These are phyloP conservation scores for Epicampocera succincta DNA, from an alignment of 2,888 invertebrate genomes.

Conservation along the genomic window DNA sequence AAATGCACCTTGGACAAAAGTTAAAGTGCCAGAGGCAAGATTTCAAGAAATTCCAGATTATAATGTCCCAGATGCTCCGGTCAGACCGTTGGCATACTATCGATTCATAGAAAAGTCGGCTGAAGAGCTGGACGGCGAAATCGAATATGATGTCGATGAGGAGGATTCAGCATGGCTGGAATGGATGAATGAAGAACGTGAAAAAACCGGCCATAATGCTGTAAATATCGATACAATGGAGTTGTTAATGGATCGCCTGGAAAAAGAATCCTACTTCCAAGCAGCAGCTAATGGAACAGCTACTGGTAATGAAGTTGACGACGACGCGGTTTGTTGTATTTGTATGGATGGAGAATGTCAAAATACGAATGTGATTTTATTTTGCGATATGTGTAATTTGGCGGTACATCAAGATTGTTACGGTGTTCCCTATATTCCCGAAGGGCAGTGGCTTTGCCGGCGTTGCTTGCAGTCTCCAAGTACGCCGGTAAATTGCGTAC, in stretches of 20 bases:
- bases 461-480: conserved; percentile 98
- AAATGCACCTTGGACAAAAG: conserved; percentile 80
- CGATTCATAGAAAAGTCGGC: conserved; percentile 96
- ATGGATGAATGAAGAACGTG: conserved; percentile 92
- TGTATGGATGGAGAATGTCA: conserved; percentile 99
- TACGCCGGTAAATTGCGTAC: conserved; percentile 96
- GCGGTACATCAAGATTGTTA: conserved; percentile 99
- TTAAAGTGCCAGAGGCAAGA: conserved; percentile 87
- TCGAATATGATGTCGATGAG: conserved; percentile 99
- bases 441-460: conserved; percentile 98
- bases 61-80: conserved; percentile 90
- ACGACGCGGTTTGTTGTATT: conserved; percentile 99
- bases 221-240: conserved; percentile 96
- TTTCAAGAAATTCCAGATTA: conserved; percentile 89
- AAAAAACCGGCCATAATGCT: conserved; percentile 86
- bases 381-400: conserved; percentile 99
- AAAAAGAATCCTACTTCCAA: conserved; percentile 98
- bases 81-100: conserved; percentile 93
- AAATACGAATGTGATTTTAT: conserved; percentile 98
- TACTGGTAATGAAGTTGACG: conserved; percentile 92
- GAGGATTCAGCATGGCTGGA: conserved; percentile 98
- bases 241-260: conserved; percentile 97
- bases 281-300: conserved; percentile 87
- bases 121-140: conserved; percentile 95
- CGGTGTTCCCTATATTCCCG: conserved; percentile 96